Evolutionary conservation across 2,113 vertebrate genomes (phyloP).

Genomic region (Mirza zaza): DNA sequence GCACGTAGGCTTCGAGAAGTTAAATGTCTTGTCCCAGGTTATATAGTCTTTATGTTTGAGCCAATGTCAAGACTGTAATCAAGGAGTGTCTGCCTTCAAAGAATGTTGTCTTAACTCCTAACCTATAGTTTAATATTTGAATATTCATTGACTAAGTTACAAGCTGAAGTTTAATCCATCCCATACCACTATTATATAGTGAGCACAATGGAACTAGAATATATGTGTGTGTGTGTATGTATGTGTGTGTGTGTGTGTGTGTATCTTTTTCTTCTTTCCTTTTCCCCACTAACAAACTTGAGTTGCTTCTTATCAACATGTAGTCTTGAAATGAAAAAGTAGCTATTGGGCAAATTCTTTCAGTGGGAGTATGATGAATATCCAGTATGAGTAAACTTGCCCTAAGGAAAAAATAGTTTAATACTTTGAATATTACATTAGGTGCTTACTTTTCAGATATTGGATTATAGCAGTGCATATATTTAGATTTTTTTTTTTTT

Average conservation of each 20-base stretch:
- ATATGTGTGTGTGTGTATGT: no score
- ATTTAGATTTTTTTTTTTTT: conserved; percentile 38
- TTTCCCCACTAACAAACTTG: neutral
- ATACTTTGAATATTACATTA: conserved; percentile 1
- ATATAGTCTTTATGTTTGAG: neutral
- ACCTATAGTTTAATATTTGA: neutral
- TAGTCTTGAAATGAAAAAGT: conserved; percentile 38
- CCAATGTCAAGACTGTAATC: neutral
- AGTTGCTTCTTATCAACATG: conserved; percentile 7
- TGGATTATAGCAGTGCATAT: conserved; percentile 36
- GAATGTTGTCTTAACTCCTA: neutral
- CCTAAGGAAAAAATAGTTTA: conserved; percentile 19
- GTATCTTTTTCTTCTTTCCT: neutral
- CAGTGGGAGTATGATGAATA: conserved; percentile 22
- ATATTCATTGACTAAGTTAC: neutral
- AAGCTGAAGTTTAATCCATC: neutral
- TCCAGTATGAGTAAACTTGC: conserved; percentile 18
- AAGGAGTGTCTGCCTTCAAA: neutral
- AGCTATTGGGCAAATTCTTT: conserved; percentile 25
- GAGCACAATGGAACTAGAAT: neutral
- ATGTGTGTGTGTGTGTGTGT: no score
- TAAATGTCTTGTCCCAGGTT: conserved; percentile 26
- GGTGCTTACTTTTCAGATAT: conserved; percentile 42
- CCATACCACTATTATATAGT: neutral
- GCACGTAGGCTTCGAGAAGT: neutral